Base-by-base conservation (phyloP, 2,113 vertebrate genomes). In the Oriolus oriolus region DNA sequence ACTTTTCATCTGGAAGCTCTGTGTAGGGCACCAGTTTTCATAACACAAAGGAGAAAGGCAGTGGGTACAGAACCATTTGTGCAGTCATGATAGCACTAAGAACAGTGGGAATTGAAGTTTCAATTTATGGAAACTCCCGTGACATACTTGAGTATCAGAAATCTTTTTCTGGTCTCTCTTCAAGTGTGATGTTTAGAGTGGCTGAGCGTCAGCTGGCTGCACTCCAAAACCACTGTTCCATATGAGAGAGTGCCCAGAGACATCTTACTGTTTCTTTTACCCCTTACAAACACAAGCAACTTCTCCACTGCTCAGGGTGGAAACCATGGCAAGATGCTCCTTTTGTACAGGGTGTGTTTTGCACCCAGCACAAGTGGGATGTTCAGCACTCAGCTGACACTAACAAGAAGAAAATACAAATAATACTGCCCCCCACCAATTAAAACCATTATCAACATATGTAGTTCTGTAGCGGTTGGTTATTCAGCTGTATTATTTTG, bases 391-490 rank as follows among this genome's bases (percentile, higher is more conserved):
- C 59, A 41, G 30, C 8, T 53, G 39, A 77, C 4, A 23, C 33
- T 52, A 65, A 52, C 21, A 59, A 75, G 37, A 74, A 68, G 31
- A 68, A 91, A 90, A 70, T n/a, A 74, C 13, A 79, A 63, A 41
- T 69, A 52, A 60, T 47, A 50, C 2, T 4, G 3, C 2, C 7
- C 2, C 13, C 8, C 13, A 12, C 2, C 3, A 28, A 2, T 45
- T 79, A 52, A 92, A 85, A 31, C 26, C 4, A 60, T 68, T 71
- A 64, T 66, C 9, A 60, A 64, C 49, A 60, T 56, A 78, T 1
- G 19, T 56, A 60, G 50, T 60, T 82, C 49, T 88, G 53, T 60
- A 78, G 44, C 17, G 76, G 35, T 17, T 66, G 14, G 17, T 20
- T 28, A 74, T 66, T 87, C 15, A 47, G 41, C 26, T 69, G 3